Percentiles rank a stretch among this genome's conserved stretches.
Evolutionary conservation across 2,888 invertebrate species (phyloP).

Genomic region (Brenthis daphne): DNA sequence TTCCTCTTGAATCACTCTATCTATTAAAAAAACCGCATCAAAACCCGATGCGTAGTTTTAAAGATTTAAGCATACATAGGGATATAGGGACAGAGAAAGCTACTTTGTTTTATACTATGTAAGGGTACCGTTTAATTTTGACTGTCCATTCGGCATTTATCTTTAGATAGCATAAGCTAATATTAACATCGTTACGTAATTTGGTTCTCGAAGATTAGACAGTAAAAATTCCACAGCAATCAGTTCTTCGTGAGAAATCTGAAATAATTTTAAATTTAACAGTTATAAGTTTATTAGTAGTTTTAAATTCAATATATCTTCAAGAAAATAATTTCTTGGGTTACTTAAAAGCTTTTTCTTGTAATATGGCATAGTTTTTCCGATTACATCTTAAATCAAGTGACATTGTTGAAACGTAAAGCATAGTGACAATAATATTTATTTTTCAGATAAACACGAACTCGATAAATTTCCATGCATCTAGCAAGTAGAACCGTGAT

Average conservation of each 20-base stretch:
- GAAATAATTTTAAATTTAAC: slow-evolving; percentile 1
- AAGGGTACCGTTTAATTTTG: slow-evolving; percentile 25
- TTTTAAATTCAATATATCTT: not conserved
- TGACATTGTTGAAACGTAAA: not conserved
- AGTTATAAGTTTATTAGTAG: not conserved
- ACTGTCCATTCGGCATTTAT: slow-evolving; percentile 30
- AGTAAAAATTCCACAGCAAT: slow-evolving; percentile 1
- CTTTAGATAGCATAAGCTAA: slow-evolving; percentile 19
- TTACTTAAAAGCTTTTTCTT: no score
- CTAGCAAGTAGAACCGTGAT: slow-evolving; percentile 52
- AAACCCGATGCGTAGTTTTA: no score
- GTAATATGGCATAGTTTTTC: not conserved
- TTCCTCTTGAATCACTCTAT: no score
- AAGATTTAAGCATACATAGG: no score
- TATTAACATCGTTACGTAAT: slow-evolving; percentile 24
- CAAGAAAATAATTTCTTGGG: not conserved
- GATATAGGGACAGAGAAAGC: no score
- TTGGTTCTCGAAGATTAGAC: slow-evolving; percentile 5
- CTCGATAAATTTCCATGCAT: slow-evolving; percentile 64
- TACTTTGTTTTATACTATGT: not conserved
- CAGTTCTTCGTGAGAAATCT: not conserved
- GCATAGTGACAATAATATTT: slow-evolving; percentile 17
- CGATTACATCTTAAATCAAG: not conserved
- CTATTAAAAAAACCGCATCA: no score
- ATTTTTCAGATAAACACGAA: slow-evolving; percentile 55